A percentile compares a stretch with the other conserved stretches of the same genome.
phyloP scores from a whole-genome alignment of 2,113 vertebrate genomes.

The Crotalus tigris region DNA sequence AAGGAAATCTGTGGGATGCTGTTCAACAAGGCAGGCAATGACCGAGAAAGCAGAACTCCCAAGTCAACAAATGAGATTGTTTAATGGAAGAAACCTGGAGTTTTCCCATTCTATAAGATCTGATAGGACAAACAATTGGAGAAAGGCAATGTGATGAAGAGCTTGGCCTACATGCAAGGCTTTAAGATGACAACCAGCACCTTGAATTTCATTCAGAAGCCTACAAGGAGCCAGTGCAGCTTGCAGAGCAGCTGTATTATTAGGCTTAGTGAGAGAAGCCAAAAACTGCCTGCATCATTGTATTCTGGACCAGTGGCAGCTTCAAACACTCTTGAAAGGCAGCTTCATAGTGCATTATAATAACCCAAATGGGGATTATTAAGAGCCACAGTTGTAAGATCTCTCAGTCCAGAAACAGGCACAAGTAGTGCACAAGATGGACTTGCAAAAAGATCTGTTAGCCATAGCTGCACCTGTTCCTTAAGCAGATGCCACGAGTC shows the following conservation, averaged over 20 bases:
- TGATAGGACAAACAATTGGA: neutral
- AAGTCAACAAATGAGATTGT: neutral
- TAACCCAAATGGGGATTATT: neutral
- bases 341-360: neutral
- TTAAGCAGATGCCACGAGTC: no score
- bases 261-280: neutral
- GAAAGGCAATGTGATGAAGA: neutral
- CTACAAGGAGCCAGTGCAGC: neutral
- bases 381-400: neutral
- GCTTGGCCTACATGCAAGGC: neutral
- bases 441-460: neutral
- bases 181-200: neutral
- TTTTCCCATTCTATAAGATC: neutral
- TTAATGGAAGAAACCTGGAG: neutral
- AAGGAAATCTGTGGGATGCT: neutral
- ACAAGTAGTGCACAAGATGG: neutral
- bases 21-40: neutral
- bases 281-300: neutral
- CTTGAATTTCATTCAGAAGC: neutral
- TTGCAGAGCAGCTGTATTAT: neutral
- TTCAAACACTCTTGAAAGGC: neutral
- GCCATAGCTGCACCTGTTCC: neutral
- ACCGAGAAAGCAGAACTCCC: neutral
- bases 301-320: neutral
- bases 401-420: neutral